phyloP scores from a whole-genome alignment of 1,140 invertebrate genomes.

The Drosophila triauraria region DNA sequence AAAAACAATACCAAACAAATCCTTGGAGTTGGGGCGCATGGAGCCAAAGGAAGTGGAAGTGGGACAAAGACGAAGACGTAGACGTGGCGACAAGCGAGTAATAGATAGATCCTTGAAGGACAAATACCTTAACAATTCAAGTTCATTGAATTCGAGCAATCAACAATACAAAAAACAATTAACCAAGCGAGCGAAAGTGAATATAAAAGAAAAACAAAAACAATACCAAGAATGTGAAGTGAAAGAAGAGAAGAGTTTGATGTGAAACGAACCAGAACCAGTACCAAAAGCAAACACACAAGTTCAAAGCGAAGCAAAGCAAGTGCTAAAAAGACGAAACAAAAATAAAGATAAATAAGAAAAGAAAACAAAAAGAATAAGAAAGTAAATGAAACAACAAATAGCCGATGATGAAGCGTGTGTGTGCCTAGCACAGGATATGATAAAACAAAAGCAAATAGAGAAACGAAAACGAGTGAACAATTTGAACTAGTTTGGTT shows the following conservation, averaged over 20 bases:
- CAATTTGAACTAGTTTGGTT: conserved; percentile 55
- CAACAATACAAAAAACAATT: conserved; percentile 26
- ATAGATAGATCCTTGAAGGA: conserved; percentile 10
- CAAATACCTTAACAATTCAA: conserved; percentile 32
- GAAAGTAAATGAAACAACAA: background rate
- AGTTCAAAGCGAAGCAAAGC: conserved; percentile 44
- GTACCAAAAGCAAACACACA: conserved; percentile 13
- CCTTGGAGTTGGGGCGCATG: conserved; percentile 72
- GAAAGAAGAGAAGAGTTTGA: conserved; percentile 25
- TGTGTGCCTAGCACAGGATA: conserved; percentile 30
- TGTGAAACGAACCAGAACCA: conserved; percentile 17
- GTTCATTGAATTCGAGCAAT: conserved; percentile 28
- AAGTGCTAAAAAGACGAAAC: conserved; percentile 33
- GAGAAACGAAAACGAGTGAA: conserved; percentile 57
- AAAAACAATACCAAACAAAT: conserved; percentile 27
- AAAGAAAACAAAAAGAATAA: conserved; percentile 2
- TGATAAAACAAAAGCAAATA: conserved; percentile 31
- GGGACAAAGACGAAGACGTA: conserved; percentile 6
- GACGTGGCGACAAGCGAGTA: background rate
- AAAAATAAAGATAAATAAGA: conserved; percentile 22
- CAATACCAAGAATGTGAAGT: conserved; percentile 37
- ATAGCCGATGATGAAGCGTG: conserved; percentile 4
- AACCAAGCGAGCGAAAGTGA: conserved; percentile 19
- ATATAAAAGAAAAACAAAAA: conserved; percentile 16
- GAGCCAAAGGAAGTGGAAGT: conserved; percentile 22